phyloP scores from a whole-genome alignment of 2,797 vertebrate genomes.

The Onychomys leucogaster region DNA sequence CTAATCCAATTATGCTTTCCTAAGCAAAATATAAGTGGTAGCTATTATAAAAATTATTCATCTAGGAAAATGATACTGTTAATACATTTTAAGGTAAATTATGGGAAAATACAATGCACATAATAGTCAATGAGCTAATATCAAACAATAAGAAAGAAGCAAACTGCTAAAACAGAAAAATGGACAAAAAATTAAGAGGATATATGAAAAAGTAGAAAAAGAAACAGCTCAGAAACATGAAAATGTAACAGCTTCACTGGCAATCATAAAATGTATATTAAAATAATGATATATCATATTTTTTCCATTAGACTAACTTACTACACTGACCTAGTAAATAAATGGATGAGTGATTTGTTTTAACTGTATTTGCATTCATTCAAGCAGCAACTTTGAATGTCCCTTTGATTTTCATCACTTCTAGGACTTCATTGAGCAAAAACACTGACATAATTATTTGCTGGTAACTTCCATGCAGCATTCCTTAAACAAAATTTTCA shows the following conservation, averaged over 20 bases:
- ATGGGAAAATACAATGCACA: not conserved
- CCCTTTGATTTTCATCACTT: not conserved
- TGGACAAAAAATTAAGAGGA: not conserved
- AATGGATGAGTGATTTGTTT: not conserved
- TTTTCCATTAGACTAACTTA: not conserved
- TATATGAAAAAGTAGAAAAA: not conserved
- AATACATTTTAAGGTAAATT: slow-evolving; percentile 8
- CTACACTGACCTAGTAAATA: not conserved
- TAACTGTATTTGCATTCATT: not conserved
- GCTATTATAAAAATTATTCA: slow-evolving; percentile 18
- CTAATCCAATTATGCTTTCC: not conserved
- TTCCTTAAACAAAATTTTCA: not conserved
- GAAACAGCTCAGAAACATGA: not conserved
- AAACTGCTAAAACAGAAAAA: not conserved
- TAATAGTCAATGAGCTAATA: not conserved
- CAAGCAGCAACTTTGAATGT: not conserved
- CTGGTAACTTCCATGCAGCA: not conserved
- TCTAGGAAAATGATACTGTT: not conserved
- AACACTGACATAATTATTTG: not conserved
- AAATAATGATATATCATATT: not conserved
- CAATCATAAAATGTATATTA: not conserved
- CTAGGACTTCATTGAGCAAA: not conserved
- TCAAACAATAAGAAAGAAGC: not conserved
- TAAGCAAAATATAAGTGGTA: not conserved
- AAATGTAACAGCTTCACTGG: not conserved